phyloP scores from a whole-genome alignment of 2,797 vertebrate species.

The Hipposideros larvatus region DNA sequence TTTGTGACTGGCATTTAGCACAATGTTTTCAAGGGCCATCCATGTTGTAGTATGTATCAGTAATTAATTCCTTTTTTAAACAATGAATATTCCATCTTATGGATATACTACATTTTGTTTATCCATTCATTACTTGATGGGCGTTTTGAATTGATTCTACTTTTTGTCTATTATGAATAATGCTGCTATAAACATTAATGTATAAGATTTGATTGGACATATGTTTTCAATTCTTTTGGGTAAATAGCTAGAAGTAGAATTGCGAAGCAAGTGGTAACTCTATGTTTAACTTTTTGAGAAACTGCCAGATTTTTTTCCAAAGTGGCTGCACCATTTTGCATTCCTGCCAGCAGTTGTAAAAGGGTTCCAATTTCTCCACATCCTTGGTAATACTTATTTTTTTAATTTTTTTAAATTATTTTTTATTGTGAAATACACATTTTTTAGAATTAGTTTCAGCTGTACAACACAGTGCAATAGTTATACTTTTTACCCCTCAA shows the following conservation, averaged over 20 bases:
- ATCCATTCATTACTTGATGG: background rate
- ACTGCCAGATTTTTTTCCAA: background rate
- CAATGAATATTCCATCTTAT: background rate
- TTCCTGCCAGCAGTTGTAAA: background rate
- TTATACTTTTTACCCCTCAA: too few relatives aligned
- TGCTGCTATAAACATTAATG: background rate
- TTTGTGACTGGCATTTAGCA: background rate
- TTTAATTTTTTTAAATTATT: too few relatives aligned
- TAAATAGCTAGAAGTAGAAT: constrained; percentile 3
- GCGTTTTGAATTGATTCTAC: background rate
- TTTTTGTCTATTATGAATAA: background rate
- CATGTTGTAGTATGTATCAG: background rate
- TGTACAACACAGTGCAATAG: too few relatives aligned
- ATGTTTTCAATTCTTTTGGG: background rate
- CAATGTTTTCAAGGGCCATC: background rate
- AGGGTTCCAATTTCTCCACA: background rate
- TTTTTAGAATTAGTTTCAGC: too few relatives aligned
- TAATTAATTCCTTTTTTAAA: background rate
- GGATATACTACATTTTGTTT: background rate
- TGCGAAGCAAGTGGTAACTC: background rate
- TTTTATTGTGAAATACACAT: too few relatives aligned
- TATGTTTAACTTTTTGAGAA: background rate
- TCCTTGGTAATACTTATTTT: background rate
- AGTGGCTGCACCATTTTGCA: background rate
- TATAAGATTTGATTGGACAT: background rate